phyloP scores from a whole-genome alignment of 1,140 invertebrate genomes.

The Pemphigus obesinymphae region DNA sequence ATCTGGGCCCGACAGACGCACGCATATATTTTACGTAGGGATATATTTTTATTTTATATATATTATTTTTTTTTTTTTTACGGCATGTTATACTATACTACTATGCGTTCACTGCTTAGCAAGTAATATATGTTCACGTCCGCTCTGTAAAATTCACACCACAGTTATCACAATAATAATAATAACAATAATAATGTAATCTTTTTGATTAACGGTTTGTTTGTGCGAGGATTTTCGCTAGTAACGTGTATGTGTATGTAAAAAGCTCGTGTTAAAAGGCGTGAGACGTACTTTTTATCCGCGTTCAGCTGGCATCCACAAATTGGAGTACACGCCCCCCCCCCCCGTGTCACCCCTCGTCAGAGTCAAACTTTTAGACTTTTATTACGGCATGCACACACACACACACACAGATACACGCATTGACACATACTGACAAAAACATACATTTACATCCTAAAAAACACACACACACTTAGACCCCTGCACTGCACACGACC shows the following conservation, averaged over 20 bases:
- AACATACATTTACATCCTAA: too few species aligned
- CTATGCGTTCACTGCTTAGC: not conserved
- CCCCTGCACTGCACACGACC: not conserved
- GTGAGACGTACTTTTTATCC: conserved; percentile 13
- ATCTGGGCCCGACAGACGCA: not conserved
- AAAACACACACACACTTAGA: not conserved
- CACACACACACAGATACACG: not conserved
- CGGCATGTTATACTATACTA: not conserved
- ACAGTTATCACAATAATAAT: not conserved
- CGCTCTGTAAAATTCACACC: not conserved
- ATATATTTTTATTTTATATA: not conserved
- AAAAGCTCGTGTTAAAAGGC: not conserved
- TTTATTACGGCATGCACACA: not conserved
- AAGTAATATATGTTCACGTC: not conserved
- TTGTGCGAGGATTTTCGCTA: conserved; percentile 31
- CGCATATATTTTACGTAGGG: not conserved
- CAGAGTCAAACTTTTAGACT: conserved; percentile 23
- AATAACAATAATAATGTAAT: conserved; percentile 22
- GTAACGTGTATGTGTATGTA: not conserved
- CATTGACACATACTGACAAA: too few species aligned
- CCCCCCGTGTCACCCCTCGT: not conserved
- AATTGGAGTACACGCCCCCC: not conserved
- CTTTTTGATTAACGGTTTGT: conserved; percentile 42
- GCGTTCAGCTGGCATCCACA: conserved; percentile 22
- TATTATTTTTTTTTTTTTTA: not conserved